Percentiles rank a stretch among this genome's conserved stretches.
Conservation (phyloP, 92 coral and sea anemone genomes). For the Zoanthus solanderi region DNA sequence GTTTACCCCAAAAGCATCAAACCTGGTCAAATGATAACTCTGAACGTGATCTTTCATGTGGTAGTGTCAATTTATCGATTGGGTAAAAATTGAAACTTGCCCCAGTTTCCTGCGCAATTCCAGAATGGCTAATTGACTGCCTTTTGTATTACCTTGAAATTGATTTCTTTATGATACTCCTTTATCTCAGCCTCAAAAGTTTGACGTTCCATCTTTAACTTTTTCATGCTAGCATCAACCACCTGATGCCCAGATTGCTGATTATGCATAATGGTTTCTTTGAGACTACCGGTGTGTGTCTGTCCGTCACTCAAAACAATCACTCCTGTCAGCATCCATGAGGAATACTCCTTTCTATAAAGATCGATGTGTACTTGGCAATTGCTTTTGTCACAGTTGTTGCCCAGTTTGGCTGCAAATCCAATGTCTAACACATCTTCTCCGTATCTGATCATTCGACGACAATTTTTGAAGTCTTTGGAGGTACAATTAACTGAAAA, state of each 20-base stretch:
- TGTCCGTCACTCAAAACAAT: slow-evolving; percentile 56
- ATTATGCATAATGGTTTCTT: slow-evolving; percentile 29
- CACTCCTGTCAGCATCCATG: slow-evolving; percentile 61
- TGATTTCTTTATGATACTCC: neutral
- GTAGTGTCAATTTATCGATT: no score
- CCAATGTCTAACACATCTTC: slow-evolving; percentile 62
- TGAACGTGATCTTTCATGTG: no score
- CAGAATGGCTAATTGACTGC: no score
- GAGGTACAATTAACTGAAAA: slow-evolving; percentile 23
- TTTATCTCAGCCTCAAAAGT: slow-evolving; percentile 68
- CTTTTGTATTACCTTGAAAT: neutral
- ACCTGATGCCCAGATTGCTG: neutral
- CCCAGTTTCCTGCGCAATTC: no score
- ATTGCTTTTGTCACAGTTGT: slow-evolving; percentile 47
- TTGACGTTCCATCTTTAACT: slow-evolving; percentile 27
- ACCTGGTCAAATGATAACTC: no score
- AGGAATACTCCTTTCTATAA: slow-evolving; percentile 49
- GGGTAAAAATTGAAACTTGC: no score
- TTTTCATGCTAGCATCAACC: slow-evolving; percentile 1
- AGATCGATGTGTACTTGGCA: slow-evolving; percentile 60
- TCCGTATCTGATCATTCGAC: slow-evolving; percentile 58
- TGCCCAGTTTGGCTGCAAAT: slow-evolving; percentile 56
- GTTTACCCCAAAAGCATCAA: no score
- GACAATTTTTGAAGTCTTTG: slow-evolving; percentile 64
- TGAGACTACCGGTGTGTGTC: slow-evolving; percentile 43